Base-by-base conservation (phyloP, 1,140 invertebrate genomes). In the Onthophagus taurus region DNA sequence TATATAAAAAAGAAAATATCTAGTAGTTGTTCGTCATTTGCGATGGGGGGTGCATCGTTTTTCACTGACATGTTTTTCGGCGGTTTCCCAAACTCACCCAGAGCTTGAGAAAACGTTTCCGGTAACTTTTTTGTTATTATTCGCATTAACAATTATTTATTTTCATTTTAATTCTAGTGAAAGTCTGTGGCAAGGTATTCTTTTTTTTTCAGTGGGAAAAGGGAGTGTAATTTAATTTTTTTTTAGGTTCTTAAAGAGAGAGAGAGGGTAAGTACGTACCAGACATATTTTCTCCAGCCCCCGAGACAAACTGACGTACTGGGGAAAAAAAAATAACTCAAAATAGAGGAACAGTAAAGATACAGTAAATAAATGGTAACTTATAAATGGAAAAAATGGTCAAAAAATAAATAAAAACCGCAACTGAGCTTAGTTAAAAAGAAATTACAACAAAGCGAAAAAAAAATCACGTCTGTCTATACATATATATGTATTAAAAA, bases 301-400 rank as follows among this genome's bases (percentile, higher is more conserved):
- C 74, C 74, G 74, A 75, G 71, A 77, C 73, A 76, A 75, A 78
- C 68, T 77, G 76, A 75, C 76, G 76, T 74, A 78, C 76, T 78
- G 77, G 72, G 74, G 72, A 75, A 76, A 70, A 77, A 70, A 63
- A 57, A 60, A 61, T 62, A 64, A 62, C 61, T 55, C 56, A 64
- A 64, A 61, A 64, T 64, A 61, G 61, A 64, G 58, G 57, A 56
- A 63, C 56, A 60, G 51, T 60, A 61, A 60, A n/a, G n/a, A n/a
- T n/a, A n/a, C n/a, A n/a, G n/a, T n/a, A n/a, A n/a, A n/a, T n/a
- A n/a, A n/a, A n/a, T n/a, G n/a, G n/a, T n/a, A n/a, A n/a, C n/a
- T n/a, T n/a, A n/a, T n/a, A n/a, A n/a, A n/a, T n/a, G n/a, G n/a
- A n/a, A n/a, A n/a, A n/a, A n/a, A n/a, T n/a, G n/a, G n/a, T n/a